Evolutionary conservation across 2,888 invertebrate genomes (phyloP).

Genomic region (Norana najaformis): DNA sequence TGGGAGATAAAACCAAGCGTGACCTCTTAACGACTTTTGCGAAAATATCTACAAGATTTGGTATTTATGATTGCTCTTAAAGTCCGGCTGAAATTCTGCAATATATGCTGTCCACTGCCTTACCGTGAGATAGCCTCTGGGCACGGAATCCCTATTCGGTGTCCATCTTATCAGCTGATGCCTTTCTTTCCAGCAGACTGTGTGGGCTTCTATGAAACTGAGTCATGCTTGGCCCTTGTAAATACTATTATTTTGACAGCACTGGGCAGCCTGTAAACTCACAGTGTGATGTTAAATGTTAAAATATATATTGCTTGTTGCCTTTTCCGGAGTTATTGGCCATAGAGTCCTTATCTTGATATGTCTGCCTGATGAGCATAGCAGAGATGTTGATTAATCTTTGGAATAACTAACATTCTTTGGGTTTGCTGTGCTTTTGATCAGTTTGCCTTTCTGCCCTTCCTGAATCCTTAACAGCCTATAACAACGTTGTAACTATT

Average conservation of each 20-base stretch:
- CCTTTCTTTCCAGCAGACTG: background rate
- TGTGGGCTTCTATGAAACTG: too few species aligned
- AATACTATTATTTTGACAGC: background rate
- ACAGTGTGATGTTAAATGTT: background rate
- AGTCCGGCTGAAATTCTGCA: background rate
- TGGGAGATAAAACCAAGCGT: background rate
- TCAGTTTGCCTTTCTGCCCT: too few species aligned
- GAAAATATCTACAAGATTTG: background rate
- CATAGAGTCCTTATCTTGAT: background rate
- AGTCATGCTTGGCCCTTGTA: background rate
- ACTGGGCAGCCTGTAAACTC: background rate
- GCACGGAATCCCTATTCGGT: background rate
- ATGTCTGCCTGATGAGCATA: background rate
- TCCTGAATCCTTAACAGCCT: too few species aligned
- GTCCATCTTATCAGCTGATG: background rate
- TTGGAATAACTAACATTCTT: background rate
- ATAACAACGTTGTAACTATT: too few species aligned
- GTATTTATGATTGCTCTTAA: background rate
- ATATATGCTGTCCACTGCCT: background rate
- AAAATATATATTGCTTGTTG: background rate
- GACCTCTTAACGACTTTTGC: background rate
- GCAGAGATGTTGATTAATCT: background rate
- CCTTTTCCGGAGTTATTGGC: background rate
- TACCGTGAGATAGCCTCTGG: background rate
- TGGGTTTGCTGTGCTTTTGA: background rate